These are phyloP conservation scores for Sterna hirundo DNA, from an alignment of 2,113 vertebrate genomes.

Conservation along the genomic window DNA sequence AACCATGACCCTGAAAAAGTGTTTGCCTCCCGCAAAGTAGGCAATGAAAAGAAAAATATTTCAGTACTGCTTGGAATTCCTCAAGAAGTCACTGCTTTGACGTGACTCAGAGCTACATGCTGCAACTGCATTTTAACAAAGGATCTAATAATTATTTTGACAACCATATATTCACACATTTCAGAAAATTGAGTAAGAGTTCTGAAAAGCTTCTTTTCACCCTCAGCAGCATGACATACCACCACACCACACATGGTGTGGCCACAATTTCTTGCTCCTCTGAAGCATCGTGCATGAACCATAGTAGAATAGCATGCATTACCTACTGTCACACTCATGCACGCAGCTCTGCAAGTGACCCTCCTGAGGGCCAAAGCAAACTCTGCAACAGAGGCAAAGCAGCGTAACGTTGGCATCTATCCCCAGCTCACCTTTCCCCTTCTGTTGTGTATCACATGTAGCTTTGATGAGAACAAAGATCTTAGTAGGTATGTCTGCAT, in stretches of 20 bases:
- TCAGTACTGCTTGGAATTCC: neutral
- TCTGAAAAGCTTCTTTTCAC: neutral
- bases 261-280: neutral
- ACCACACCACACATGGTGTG: accelerated
- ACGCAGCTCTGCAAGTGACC: neutral
- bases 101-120: neutral
- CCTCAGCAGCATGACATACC: neutral
- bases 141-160: neutral
- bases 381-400: neutral
- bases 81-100: neutral
- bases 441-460: neutral
- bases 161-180: accelerated
- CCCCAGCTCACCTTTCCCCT: neutral
- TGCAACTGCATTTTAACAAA: neutral
- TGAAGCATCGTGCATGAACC: neutral
- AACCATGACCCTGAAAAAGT: neutral
- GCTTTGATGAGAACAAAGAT: neutral
- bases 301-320: neutral
- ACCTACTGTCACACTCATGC: neutral
- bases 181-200: neutral
- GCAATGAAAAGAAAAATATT: neutral
- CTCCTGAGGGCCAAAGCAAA: neutral
- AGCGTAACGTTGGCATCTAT: neutral
- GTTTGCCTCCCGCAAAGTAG: neutral
- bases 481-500: neutral